A percentile compares a stretch with the other conserved stretches of the same genome.
Conservation (phyloP, 2,888 invertebrate species). For the Cerceris ruficornis region DNA sequence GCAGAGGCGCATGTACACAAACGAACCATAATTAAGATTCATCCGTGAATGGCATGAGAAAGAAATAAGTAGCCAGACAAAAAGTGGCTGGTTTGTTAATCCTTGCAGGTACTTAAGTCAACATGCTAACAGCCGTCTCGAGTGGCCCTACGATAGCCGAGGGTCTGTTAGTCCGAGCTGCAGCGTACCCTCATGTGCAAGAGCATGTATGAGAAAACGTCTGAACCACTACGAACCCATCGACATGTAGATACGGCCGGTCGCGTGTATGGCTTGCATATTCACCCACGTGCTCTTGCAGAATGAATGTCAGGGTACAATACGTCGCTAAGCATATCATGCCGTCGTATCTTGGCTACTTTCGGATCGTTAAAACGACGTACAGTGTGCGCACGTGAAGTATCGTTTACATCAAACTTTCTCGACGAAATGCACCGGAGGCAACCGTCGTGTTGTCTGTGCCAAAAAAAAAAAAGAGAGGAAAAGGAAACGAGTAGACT, state of each 20-base stretch:
- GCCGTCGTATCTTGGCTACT: constrained; percentile 48
- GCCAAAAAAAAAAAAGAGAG: neutral
- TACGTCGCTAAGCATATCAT: constrained; percentile 52
- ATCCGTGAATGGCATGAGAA: constrained; percentile 35
- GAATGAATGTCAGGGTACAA: constrained; percentile 56
- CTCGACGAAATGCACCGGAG: constrained; percentile 9
- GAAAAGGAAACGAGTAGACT: neutral
- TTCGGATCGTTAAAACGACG: constrained; percentile 48
- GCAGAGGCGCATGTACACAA: constrained; percentile 3
- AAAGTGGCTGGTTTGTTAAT: constrained; percentile 73
- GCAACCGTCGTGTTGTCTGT: constrained; percentile 28
- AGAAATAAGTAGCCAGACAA: constrained; percentile 57
- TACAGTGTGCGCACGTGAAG: constrained; percentile 4
- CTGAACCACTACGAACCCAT: constrained; percentile 31
- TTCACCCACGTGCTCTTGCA: constrained; percentile 14
- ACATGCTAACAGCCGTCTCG: constrained; percentile 76
- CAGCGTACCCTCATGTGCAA: constrained; percentile 33
- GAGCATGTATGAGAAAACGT: constrained; percentile 46
- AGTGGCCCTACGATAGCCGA: constrained; percentile 71
- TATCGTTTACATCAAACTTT: constrained; percentile 33
- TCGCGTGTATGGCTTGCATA: constrained; percentile 3
- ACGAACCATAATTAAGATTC: constrained; percentile 56
- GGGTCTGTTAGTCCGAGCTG: constrained; percentile 53
- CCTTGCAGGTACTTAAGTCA: constrained; percentile 74
- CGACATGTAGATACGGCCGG: constrained; percentile 1